phyloP scores from a whole-genome alignment of 2,797 vertebrate genomes.

The Apodemus agrarius region DNA sequence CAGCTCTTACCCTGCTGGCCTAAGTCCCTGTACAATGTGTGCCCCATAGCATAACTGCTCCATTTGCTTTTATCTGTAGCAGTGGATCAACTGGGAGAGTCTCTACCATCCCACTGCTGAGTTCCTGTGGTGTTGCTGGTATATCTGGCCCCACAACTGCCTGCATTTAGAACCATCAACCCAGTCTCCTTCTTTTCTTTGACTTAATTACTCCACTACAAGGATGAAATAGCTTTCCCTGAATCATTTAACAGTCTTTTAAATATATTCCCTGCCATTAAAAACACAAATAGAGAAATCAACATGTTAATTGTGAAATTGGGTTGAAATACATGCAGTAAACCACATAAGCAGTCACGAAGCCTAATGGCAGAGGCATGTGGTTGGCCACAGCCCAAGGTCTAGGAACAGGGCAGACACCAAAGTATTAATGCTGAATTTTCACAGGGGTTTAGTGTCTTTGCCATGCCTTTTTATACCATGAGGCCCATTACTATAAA shows the following conservation, averaged over 20 bases:
- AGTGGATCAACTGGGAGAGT: no score
- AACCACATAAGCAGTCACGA: neutral
- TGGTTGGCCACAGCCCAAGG: accelerated
- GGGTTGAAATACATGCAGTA: neutral
- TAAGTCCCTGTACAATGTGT: neutral
- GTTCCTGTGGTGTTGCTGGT: no score
- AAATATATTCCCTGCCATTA: neutral
- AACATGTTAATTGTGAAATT: neutral
- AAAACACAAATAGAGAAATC: neutral
- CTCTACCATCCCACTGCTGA: neutral
- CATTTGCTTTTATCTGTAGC: neutral
- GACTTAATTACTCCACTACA: neutral
- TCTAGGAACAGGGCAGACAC: neutral
- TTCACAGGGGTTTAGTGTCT: neutral
- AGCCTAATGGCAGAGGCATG: neutral
- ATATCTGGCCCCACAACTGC: neutral
- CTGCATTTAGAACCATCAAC: no score
- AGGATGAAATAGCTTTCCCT: neutral
- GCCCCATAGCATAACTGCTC: neutral
- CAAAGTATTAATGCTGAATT: neutral
- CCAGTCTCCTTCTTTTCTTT: neutral
- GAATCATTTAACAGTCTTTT: neutral
- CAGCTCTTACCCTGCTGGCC: neutral
- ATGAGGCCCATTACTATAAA: neutral
- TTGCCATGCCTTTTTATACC: neutral